Base-by-base conservation (phyloP, 2,113 vertebrate genomes). In the Formicarius rufipectus region DNA sequence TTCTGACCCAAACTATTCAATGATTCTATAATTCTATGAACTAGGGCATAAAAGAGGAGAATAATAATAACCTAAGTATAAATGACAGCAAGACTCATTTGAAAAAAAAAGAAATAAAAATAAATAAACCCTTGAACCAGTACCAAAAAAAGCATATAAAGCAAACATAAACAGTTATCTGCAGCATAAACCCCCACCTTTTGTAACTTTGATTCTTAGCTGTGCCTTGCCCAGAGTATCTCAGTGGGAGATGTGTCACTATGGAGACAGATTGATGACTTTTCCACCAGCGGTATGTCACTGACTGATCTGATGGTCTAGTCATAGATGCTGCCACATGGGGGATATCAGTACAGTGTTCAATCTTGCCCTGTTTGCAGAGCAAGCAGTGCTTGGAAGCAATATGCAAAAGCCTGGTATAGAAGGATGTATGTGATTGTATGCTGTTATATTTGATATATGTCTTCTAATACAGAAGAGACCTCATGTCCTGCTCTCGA, bases 181-280 rank as follows among this genome's bases (percentile, higher is more conserved):
- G 14, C 31, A 82, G 56, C 7, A n/a, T 14, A 69, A 91, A 16
- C 1, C 7, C 5, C 2, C 18, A 80, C 24, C 12, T 59, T 94
- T 77, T 56, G 53, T 74, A 86, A 74, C 79, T 96, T 91, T 40
- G 11, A 39, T 63, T 80, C 72, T 71, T 59, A 53, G 3, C 12
- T 82, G 17, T 91, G 44, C 49, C 40, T 94, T 82, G n/a, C 50
- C 67, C 55, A 52, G 68, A 83, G 42, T 19, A 28, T 83, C 75
- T 84, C 2, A 0, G 33, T 71, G 62, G 49, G 77, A 89, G 23
- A 66, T n/a, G 24, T 71, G 68, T 81, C 90, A 88, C 50, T 81
- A 14, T 59, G 79, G 93, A 93, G 82, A 83, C 71, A 82, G 74
- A 90, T 10, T 47, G 75, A 87, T 90, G 90, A 44, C 35, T 77